Percentiles rank a stretch among this genome's conserved stretches.
Conservation (phyloP, 2,888 invertebrate genomes). For the Tetanocera ferruginea region DNA sequence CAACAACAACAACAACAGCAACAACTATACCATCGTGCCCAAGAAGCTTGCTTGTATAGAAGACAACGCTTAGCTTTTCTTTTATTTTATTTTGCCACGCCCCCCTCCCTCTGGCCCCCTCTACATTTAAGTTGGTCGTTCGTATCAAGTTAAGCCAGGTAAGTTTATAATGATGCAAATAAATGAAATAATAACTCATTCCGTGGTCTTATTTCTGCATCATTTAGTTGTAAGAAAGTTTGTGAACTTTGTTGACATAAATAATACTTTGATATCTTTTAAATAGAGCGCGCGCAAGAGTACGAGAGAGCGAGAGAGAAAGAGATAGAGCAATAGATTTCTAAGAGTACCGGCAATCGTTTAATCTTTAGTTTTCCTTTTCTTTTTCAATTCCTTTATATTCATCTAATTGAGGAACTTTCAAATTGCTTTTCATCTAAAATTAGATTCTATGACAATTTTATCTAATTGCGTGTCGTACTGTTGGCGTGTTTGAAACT, state of each 20-base stretch:
- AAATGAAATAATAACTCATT: constrained; percentile 26
- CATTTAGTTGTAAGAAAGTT: constrained; percentile 26
- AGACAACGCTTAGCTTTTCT: not conserved
- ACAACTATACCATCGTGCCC: not conserved
- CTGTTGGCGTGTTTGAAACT: not conserved
- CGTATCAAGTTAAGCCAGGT: not conserved
- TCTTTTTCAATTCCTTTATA: not conserved
- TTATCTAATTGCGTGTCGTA: not conserved
- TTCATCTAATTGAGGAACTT: not conserved
- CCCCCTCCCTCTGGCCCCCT: not conserved
- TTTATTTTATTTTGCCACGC: not conserved
- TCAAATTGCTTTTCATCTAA: not conserved
- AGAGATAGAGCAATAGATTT: not conserved
- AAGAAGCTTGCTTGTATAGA: not conserved
- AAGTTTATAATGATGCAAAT: constrained; percentile 20
- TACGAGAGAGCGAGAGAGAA: not conserved
- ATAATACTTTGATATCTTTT: constrained; percentile 21
- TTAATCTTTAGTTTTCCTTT: not conserved
- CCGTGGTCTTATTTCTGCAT: not conserved
- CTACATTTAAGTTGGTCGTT: not conserved
- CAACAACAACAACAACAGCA: not conserved
- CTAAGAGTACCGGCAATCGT: not conserved
- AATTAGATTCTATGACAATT: constrained; percentile 1
- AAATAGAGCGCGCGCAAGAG: no score
- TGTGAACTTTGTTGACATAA: constrained; percentile 21